Percentiles rank a stretch among this genome's conserved stretches.
phyloP scores from a whole-genome alignment of 2,888 invertebrate genomes.

The Drosophila pegasa region DNA sequence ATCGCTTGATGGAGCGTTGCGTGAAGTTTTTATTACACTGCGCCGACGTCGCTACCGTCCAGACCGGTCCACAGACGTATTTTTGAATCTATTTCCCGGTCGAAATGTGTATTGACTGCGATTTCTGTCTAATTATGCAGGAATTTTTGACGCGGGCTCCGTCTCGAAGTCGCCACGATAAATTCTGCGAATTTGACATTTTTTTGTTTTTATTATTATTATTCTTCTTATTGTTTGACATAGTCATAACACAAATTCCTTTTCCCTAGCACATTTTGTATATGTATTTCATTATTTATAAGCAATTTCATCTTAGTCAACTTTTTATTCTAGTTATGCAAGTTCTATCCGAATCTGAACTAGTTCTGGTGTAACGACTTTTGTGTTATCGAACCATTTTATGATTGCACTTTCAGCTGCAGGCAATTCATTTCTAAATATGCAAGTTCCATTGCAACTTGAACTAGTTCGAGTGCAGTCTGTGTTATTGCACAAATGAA shows the following conservation, averaged over 20 bases:
- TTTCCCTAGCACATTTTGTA: slow-evolving; percentile 9
- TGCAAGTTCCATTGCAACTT: not conserved
- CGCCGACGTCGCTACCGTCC: slow-evolving; percentile 61
- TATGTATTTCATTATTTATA: not conserved
- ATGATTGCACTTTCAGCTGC: not conserved
- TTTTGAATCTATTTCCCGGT: slow-evolving; percentile 64
- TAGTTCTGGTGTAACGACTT: not conserved
- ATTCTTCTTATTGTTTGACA: slow-evolving; percentile 15
- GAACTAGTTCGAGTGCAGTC: not conserved
- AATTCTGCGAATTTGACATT: slow-evolving; percentile 63
- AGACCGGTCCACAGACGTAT: slow-evolving; percentile 54
- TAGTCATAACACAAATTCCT: slow-evolving; percentile 53
- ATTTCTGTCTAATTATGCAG: slow-evolving; percentile 65
- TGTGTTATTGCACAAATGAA: not conserved
- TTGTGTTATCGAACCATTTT: not conserved
- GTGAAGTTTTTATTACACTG: slow-evolving; percentile 72
- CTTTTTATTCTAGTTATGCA: not conserved
- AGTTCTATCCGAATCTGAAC: not conserved
- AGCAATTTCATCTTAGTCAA: not conserved
- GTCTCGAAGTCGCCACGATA: slow-evolving; percentile 68
- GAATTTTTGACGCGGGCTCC: slow-evolving; percentile 57
- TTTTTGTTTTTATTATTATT: slow-evolving; percentile 8
- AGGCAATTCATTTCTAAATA: not conserved
- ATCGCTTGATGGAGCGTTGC: slow-evolving; percentile 55
- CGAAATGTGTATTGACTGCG: slow-evolving; percentile 42